Base-by-base conservation (phyloP, 1,140 invertebrate genomes). In the Drosophila mojavensis region DNA sequence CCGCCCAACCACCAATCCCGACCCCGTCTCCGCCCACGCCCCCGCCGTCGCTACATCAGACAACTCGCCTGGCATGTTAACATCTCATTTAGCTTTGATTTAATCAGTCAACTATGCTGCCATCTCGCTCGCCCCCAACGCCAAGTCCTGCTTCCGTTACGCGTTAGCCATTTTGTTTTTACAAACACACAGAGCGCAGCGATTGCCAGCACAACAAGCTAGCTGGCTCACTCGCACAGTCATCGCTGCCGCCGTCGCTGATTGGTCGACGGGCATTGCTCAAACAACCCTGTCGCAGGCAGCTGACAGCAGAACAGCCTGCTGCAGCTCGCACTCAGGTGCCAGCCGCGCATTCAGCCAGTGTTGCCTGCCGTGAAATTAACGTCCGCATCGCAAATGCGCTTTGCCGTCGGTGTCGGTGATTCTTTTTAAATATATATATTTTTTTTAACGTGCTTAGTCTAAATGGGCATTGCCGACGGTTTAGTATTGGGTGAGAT, bases 141-240 rank as follows among this genome's bases (percentile, higher is more conserved):
- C 56, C 53, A 74, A 74, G 71, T 74, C 58, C 71, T 62, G 56
- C 58, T 69, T 74, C 64, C 75, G 65, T 28, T 45, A 39, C 30
- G 26, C 78, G 78, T 82, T 80, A 78, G 67, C 86, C 81, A 90
- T 90, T 90, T 90, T 90, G 81, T 86, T 90, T 90, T 86, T 70
- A 70, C 60, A 58, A 15, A 72, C 68, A 65, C 68, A 67, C 55
- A 61, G 51, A 64, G 51, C 54, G 59, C 45, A 54, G 28, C 45
- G 43, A 4, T 10, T 13, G 26, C 60, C 54, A 26, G 9, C 45
- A 17, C 10, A 43, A 63, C 63, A 50, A 28, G 55, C 79, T n/a
- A 43, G 66, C 63, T 59, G 20, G 72, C 85, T 66, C 67, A 33
- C 70, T 89, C 61, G 55, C 79, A 56, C 76, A 50, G 70, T 39